Evolutionary conservation across 2,797 vertebrate genomes (phyloP), one percentile per base, ranked within the genome.

Genomic region (Pipistrellus pipistrellus): DNA sequence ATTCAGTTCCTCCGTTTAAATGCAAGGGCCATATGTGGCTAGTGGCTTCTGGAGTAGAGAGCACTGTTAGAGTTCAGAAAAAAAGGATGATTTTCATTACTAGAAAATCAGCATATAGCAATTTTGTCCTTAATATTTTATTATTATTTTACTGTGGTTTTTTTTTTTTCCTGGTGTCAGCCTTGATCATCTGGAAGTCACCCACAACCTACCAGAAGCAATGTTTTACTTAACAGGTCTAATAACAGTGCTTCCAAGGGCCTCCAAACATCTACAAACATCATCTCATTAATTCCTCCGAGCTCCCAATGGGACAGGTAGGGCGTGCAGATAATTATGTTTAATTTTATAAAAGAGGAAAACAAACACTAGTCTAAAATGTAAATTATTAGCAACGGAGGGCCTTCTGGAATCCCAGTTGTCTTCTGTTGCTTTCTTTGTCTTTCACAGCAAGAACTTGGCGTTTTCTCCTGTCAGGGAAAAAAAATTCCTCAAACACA

Each of bases 331-430:
- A 92, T 97, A 96, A 96, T 97, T 96, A 95, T 91, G 82, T 86
- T 95, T 94, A 96, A 93, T 97, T 97, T 97, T 92, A 95, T 95
- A 92, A 92, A 95, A 94, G 53, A 96, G 53, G 81, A 94, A 95
- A 95, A 81, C 71, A 97, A 96, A 93, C 90, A 95, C 57, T 75
- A 94, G 87, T 95, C 81, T 91, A 75, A 96, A 96, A 88, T 96
- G 91, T 92, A 94, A 97, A 95, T 92, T 93, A 89, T 91, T 95
- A 86, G n/a, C 92, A 89, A 44, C 32, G 44, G 88, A 89, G 35
- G 30, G 12, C 51, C 35, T 96, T 81, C 73, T 93, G 73, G 68
- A 96, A 95, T 97, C 21, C 73, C n/a, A 57, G 48, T 91, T 86
- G 51, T n/a, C 86, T 86, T 92, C 88, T 94, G 92, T 66, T 32